phyloP scores from a whole-genome alignment of 30 jellyfish, hydroid and myxozoan genomes.

The Haliclystus octoradiatus region DNA sequence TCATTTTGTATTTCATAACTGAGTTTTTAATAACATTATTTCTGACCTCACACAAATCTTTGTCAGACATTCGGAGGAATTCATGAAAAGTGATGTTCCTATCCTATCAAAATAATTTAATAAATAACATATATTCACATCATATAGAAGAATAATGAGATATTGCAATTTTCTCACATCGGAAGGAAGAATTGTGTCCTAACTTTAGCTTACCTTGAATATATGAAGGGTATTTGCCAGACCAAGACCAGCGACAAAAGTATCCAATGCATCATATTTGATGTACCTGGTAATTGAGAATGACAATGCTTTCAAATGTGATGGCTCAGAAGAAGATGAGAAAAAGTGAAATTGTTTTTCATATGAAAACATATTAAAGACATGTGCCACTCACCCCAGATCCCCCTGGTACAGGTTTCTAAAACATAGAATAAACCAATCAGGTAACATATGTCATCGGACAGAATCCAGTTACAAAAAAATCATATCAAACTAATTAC shows the following conservation, averaged over 20 bases:
- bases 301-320: too few relatives aligned
- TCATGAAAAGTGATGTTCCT: constrained; percentile 44
- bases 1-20: not conserved
- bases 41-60: constrained; percentile 51
- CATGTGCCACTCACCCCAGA: too few relatives aligned
- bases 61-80: constrained; percentile 38
- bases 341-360: too few relatives aligned
- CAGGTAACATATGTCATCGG: too few relatives aligned
- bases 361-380: too few relatives aligned
- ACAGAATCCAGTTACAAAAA: too few relatives aligned
- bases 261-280: constrained; percentile 63
- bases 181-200: not conserved
- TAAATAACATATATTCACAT: not conserved
- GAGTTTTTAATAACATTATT: not conserved
- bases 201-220: constrained; percentile 41
- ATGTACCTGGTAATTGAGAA: constrained; percentile 25
- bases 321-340: too few relatives aligned
- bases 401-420: too few relatives aligned
- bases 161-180: not conserved
- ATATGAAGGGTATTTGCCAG: constrained; percentile 56
- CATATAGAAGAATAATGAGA: not conserved
- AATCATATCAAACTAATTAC: too few relatives aligned
- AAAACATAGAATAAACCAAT: too few relatives aligned
- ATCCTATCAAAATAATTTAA: constrained; percentile 19
- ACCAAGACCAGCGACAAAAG: constrained; percentile 64